A percentile compares a stretch with the other conserved stretches of the same genome.
These are phyloP conservation scores for Caenorhabditis doughertyi DNA, from an alignment of 2,888 invertebrate genomes.

Conservation along the genomic window DNA sequence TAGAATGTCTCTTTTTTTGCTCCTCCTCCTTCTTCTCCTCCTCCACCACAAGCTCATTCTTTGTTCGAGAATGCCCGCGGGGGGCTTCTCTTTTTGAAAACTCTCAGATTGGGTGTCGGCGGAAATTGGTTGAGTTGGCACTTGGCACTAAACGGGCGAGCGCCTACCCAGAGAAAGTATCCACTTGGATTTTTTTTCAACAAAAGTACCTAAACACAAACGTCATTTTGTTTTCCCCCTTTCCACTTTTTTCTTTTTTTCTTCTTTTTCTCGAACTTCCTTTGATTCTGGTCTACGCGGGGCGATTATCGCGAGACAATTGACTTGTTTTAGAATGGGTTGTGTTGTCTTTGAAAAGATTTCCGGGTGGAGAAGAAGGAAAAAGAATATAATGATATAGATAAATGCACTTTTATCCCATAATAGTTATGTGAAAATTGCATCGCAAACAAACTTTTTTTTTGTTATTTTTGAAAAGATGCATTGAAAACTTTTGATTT, in stretches of 20 bases:
- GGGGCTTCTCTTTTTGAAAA: not conserved
- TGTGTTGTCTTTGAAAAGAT: constrained; percentile 26
- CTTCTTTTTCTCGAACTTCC: not conserved
- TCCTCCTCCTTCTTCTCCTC: not conserved
- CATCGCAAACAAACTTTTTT: no score
- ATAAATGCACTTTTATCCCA: not conserved
- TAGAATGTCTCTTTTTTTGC: not conserved
- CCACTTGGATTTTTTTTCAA: constrained; percentile 17
- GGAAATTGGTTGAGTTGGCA: constrained; percentile 8
- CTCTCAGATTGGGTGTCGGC: constrained; percentile 13
- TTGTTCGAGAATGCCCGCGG: constrained; percentile 3
- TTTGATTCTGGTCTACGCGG: constrained; percentile 17
- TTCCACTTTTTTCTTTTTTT: not conserved
- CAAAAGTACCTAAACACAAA: constrained; percentile 21
- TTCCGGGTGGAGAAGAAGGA: not conserved
- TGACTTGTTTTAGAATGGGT: no score
- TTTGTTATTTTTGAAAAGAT: no score
- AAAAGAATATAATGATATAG: constrained; percentile 13
- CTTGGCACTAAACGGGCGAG: constrained; percentile 4
- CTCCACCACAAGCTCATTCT: not conserved
- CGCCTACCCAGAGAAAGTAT: constrained; percentile 13
- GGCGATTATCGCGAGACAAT: constrained; percentile 48
- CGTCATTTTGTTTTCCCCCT: constrained; percentile 24
- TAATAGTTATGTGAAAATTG: no score
- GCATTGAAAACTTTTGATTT: no score